Evolutionary conservation across 2,888 invertebrate species (phyloP), one percentile per base, ranked within the genome.

Genomic region (Hypomecis punctinalis): DNA sequence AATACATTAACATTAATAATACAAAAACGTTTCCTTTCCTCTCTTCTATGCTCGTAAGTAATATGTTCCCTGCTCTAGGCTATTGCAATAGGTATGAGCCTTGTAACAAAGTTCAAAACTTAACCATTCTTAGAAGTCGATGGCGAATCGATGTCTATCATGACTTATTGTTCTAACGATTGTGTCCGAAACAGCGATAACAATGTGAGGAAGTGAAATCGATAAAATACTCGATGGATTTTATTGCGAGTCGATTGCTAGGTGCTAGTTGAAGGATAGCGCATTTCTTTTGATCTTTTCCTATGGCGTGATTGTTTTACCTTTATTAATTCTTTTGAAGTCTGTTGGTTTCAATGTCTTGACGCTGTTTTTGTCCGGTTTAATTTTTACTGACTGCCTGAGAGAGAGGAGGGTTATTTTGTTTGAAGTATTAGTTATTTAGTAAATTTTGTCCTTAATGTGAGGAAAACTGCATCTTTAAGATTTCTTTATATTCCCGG

Each of bases 171-270:
- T 70, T 67, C 65, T 63, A 43, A 23, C 47, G 40, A 59, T 60
- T 67, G 63, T 57, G 52, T 63, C 57, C 57, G 60, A 66, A 63
- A 68, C 59, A 13, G 62, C 59, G 53, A 58, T 60, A 64, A 64
- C 68, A 70, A 70, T 68, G 66, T 39, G 48, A 64, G 62, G 67
- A 68, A 66, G 63, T 68, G 40, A 48, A 57, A 49, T 52, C 57
- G 55, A 48, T 66, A 56, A 61, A 65, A 59, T 42, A 45, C n/a
- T 56, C 54, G 45, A 53, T 56, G 9, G 59, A 42, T 59, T 63
- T 56, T 52, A 63, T 48, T 66, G 57, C 53, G 51, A 8, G 46
- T 23, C 43, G 11, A 58, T 52, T 57, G 39, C 8, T 36, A 35
- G 43, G n/a, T 43, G 49, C 51, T 35, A n/a, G 42, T 40, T 45